Evolutionary conservation across 2,888 invertebrate species (phyloP).

Genomic region (Vesta saturnalis): DNA sequence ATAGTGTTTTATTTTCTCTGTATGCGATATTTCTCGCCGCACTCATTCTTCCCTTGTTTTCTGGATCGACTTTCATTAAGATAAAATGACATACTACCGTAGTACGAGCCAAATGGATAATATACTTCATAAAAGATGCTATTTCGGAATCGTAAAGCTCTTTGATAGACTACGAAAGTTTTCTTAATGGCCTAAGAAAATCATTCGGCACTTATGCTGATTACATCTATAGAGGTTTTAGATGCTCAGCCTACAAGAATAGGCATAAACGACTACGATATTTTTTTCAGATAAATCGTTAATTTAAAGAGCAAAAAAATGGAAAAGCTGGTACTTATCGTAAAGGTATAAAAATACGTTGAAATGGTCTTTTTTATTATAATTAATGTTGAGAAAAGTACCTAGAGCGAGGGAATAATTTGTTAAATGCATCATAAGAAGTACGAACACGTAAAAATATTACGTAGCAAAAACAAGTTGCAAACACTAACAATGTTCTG

Average conservation of each 20-base stretch:
- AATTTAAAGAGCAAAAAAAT: no score
- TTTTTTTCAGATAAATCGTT: no score
- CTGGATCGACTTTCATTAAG: conserved; percentile 38
- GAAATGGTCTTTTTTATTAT: no score
- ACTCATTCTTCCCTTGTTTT: conserved; percentile 18
- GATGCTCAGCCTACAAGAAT: neutral
- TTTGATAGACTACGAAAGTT: conserved; percentile 32
- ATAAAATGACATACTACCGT: conserved; percentile 38
- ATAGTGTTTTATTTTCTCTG: conserved; percentile 22
- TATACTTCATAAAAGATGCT: conserved; percentile 31
- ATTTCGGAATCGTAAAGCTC: conserved; percentile 29
- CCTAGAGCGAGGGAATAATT: no score
- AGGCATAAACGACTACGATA: neutral
- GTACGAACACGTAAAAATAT: no score
- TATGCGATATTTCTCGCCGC: conserved; percentile 20
- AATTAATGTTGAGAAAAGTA: no score
- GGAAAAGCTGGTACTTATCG: no score
- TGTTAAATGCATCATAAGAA: no score
- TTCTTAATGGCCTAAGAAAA: conserved; percentile 28
- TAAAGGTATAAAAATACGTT: no score
- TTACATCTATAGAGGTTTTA: conserved; percentile 17
- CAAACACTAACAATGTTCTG: no score
- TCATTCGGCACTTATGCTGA: conserved; percentile 32
- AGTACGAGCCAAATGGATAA: conserved; percentile 32
- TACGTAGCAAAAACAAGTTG: no score